Base-by-base conservation (phyloP, 2,797 vertebrate genomes). In the Muraenolepis orangiensis region DNA sequence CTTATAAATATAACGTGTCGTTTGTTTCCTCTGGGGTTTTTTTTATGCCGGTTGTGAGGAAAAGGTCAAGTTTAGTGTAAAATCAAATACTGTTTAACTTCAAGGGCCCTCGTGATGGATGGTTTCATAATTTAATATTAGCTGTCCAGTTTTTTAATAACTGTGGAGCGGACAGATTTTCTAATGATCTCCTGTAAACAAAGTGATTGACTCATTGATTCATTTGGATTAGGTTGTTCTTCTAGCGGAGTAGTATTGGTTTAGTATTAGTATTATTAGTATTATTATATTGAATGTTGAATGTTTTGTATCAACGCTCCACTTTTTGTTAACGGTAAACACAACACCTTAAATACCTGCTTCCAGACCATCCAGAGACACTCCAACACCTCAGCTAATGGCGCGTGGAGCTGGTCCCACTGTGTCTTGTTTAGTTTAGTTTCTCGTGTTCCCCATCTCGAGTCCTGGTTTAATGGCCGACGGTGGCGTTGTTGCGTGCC, bases 1-100 rank as follows among this genome's bases (percentile, higher is more conserved):
- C 77, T 75, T 46, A 66, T 40, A 64, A 79, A 81, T 30, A 68
- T n/a, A n/a, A n/a, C n/a, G 71, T 74, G 57, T 14, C 32, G 66
- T 74, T 38, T 30, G 76, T 82, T 82, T 75, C 76, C 73, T 68
- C 69, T 29, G n/a, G n/a, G n/a, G n/a, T 26, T 28, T 74, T 70
- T 72, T 72, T 73, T 69, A 30, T 71, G 79, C 74, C 5, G n/a
- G 71, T 66, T 70, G 71, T 77, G 78, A 82, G 71, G 71, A 79
- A 88, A 88, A 91, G 87, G 88, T 89, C 85, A 88, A 71, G 67
- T 77, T 91, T 86, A 83, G 83, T 82, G 78, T 81, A 73, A 81
- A 85, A 90, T 87, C 83, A 82, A 87, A 87, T 86, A 81, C 40
- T 72, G 80, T 84, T 86, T 76, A 85, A 74, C 72, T 74, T 64